These are phyloP conservation scores for Dolichoris vasculosae DNA, from an alignment of 1,140 invertebrate genomes.

Conservation along the genomic window DNA sequence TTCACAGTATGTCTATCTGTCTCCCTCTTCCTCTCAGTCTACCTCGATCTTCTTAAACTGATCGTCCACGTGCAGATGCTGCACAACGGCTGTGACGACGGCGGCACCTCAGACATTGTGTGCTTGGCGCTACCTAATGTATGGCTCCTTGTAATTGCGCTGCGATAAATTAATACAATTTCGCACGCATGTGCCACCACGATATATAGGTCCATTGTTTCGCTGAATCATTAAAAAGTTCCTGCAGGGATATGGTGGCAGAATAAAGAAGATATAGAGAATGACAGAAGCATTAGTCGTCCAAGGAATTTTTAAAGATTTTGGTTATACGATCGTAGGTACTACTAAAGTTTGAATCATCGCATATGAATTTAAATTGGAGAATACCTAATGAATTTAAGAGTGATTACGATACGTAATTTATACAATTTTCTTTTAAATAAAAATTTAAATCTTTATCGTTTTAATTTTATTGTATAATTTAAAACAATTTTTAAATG, in stretches of 20 bases:
- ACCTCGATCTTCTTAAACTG: neutral
- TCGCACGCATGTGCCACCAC: conserved; percentile 69
- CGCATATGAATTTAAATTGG: no score
- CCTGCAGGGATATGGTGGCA: neutral
- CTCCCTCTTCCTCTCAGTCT: neutral
- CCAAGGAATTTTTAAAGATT: neutral
- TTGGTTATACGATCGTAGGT: neutral
- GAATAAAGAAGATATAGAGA: neutral
- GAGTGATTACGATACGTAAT: no score
- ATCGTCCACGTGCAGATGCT: conserved; percentile 4
- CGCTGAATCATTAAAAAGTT: conserved; percentile 55
- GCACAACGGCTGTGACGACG: neutral
- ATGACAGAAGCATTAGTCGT: neutral
- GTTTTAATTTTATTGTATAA: no score
- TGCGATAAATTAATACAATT: conserved; percentile 71
- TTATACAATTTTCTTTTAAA: no score
- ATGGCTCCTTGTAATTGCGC: conserved; percentile 69
- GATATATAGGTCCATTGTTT: conserved; percentile 69
- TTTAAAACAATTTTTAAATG: no score
- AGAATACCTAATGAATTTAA: no score
- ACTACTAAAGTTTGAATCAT: neutral
- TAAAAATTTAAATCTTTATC: no score
- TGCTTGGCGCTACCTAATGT: conserved; percentile 60
- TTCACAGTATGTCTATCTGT: neutral
- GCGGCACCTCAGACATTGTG: conserved; percentile 10